Base-by-base conservation (phyloP, 2,113 vertebrate species). In the Cochlearius cochlearius region DNA sequence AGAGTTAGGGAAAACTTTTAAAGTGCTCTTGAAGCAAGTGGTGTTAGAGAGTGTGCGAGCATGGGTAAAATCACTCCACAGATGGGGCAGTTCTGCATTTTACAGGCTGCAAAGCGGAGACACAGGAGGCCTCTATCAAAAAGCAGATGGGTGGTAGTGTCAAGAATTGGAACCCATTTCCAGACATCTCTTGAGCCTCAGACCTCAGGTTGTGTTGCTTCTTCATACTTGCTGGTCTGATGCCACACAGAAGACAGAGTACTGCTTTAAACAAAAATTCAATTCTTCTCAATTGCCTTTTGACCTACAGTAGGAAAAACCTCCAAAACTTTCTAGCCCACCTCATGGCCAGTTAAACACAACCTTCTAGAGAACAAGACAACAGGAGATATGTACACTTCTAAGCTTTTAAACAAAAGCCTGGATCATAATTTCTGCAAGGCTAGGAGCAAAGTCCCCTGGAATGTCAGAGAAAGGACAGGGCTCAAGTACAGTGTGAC, bases 51-150 rank as follows among this genome's bases (percentile, higher is more conserved):
- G 23, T 8, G 3, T 32, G 36, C 1, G 3, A 63, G 7, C 5
- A 15, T 3, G 52, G 27, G 25, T 27, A 47, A 72, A 55, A 60
- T 15, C 59, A 39, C 38, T 39, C 16, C 58, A 32, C 15, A 45
- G n/a, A 34, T 29, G 21, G 26, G 59, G 27, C 59, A 66, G 47
- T 13, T 86, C 59, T 67, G 29, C 53, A 2, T 34, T 38, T 62
- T 26, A 58, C 29, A 62, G 59, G n/a, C 56, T 58, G 81, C 1
- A 0, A 13, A 38, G n/a, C 0, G 2, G 38, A 90, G 50, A 25
- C 0, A 4, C 59, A 72, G 60, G 20, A 86, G 21, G 17, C 16
- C 53, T 47, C 34, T 12, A 18, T 11, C 23, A 56, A 75, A 87
- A 81, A 55, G 49, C 49, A 87, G 47, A 34, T 2, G 9, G 32